Percentiles rank a stretch among this genome's conserved stretches.
Conservation (phyloP, 1,140 invertebrate genomes). For the Tetragonula clypearis region DNA sequence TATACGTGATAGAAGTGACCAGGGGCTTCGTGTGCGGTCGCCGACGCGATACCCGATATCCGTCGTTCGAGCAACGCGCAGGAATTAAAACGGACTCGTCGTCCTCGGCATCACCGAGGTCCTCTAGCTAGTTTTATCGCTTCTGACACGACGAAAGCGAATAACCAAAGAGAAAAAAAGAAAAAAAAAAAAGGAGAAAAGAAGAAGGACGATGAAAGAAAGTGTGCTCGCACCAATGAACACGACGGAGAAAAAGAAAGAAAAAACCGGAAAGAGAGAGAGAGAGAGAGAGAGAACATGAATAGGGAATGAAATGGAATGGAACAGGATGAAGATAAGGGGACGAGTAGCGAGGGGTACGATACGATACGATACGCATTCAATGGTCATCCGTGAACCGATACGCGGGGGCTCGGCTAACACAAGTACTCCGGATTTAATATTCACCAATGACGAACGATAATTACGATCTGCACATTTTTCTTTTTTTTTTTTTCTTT, state of each 20-base stretch:
- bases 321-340: neutral
- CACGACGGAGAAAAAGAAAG: neutral
- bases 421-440: slow-evolving; percentile 21
- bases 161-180: neutral
- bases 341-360: neutral
- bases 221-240: neutral
- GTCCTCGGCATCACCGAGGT: slow-evolving; percentile 30
- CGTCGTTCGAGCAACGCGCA: slow-evolving; percentile 37
- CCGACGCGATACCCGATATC: slow-evolving; percentile 54
- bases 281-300: neutral
- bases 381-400: slow-evolving; percentile 24
- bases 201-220: slow-evolving; percentile 3
- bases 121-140: slow-evolving; percentile 48
- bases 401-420: slow-evolving; percentile 37
- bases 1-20: slow-evolving; percentile 6
- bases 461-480: slow-evolving; percentile 1
- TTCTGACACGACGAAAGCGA: slow-evolving; percentile 23
- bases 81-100: slow-evolving; percentile 51
- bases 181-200: neutral
- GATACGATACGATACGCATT: slow-evolving; percentile 1
- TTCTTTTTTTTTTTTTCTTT: neutral
- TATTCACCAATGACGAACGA: slow-evolving; percentile 50
- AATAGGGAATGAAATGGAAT: neutral
- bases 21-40: slow-evolving; percentile 50
- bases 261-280: neutral